phyloP scores from a whole-genome alignment of 2,113 vertebrate species.

The Tyto alba region DNA sequence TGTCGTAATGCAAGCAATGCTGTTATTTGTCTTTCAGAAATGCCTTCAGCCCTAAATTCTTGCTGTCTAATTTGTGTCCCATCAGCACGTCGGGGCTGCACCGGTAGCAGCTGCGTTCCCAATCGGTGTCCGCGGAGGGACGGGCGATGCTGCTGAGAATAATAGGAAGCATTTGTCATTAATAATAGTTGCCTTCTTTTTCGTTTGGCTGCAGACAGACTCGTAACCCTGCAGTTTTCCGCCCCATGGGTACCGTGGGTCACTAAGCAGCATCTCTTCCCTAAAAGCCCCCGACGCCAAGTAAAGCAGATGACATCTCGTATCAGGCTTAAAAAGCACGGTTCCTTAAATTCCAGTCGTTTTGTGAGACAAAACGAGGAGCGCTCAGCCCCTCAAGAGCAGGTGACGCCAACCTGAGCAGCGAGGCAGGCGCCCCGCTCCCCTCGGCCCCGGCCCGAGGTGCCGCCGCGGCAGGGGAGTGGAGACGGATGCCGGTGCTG shows the following conservation, averaged over 20 bases:
- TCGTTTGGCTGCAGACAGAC: neutral
- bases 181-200: neutral
- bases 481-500: constrained; percentile 59
- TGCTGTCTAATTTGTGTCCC: neutral
- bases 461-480: constrained; percentile 29
- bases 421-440: neutral
- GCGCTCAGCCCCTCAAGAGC: constrained; percentile 20
- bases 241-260: neutral
- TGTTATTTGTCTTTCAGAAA: neutral
- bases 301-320: neutral
- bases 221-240: neutral
- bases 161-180: neutral
- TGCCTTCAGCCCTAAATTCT: neutral
- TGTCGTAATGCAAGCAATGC: fast-evolving
- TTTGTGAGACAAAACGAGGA: neutral
- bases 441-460: neutral
- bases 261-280: neutral
- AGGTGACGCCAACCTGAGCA: constrained; percentile 60
- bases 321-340: neutral
- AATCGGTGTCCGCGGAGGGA: neutral
- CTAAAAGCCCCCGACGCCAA: neutral
- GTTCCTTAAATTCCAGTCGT: constrained; percentile 34
- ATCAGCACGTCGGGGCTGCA: neutral
- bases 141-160: neutral
- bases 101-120: neutral